A percentile compares a stretch with the other conserved stretches of the same genome.
phyloP scores from a whole-genome alignment of 2,113 vertebrate species.

The Xenopus laevis region DNA sequence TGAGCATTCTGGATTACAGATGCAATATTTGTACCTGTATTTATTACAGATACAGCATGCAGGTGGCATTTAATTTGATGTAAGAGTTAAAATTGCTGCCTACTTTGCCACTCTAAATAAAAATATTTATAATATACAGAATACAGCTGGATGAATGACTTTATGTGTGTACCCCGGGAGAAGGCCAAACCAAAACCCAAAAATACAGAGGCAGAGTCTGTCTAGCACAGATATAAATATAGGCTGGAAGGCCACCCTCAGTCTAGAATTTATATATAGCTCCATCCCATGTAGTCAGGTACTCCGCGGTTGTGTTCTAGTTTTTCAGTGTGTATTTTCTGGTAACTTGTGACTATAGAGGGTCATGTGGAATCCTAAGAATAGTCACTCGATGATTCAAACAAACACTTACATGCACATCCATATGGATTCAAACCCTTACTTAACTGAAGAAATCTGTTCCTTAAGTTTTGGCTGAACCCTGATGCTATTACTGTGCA shows the following conservation, averaged over 20 bases:
- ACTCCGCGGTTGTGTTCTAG: neutral
- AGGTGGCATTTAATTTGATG: too few species aligned
- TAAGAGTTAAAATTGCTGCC: neutral
- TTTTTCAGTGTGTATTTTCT: neutral
- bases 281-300: neutral
- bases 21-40: too few species aligned
- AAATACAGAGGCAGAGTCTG: conserved; percentile 29
- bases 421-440: too few species aligned
- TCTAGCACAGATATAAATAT: conserved; percentile 38
- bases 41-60: too few species aligned
- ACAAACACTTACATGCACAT: too few species aligned
- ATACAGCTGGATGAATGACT: neutral
- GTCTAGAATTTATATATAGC: conserved; percentile 34
- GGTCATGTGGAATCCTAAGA: too few species aligned
- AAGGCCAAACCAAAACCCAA: conserved; percentile 30
- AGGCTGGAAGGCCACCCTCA: conserved; percentile 38
- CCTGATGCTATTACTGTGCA: too few species aligned
- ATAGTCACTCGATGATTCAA: too few species aligned
- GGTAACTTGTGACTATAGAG: too few species aligned
- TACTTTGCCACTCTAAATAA: neutral
- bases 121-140: neutral
- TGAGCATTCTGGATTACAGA: too few species aligned
- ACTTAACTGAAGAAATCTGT: too few species aligned
- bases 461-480: too few species aligned
- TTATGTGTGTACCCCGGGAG: neutral